Evolutionary conservation across 2,113 vertebrate species (phyloP).

Genomic region (Grammomys dolichurus): DNA sequence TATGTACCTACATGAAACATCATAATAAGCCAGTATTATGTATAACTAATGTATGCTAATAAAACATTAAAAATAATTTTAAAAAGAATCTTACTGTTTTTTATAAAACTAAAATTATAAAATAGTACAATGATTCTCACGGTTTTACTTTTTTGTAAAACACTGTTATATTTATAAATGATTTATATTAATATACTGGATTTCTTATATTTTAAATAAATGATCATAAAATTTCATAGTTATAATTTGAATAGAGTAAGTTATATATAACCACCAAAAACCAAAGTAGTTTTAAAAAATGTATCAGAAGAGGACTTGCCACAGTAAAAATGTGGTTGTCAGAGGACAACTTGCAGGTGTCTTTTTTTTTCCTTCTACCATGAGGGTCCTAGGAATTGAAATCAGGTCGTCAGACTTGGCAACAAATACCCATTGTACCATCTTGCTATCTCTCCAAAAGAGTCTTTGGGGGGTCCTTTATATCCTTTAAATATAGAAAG

Average conservation of each 20-base stretch:
- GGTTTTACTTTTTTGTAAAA: slow-evolving; percentile 62
- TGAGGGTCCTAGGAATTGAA: not conserved
- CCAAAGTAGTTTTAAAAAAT: not conserved
- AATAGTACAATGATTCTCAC: slow-evolving; percentile 5
- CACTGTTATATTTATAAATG: slow-evolving; percentile 41
- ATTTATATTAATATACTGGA: slow-evolving; percentile 11
- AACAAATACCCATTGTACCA: no score
- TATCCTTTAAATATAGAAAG: slow-evolving; percentile 41
- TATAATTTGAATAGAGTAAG: slow-evolving; percentile 11
- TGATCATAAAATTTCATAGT: slow-evolving; percentile 8
- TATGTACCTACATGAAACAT: not conserved
- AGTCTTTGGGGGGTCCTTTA: not conserved
- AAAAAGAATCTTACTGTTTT: not conserved
- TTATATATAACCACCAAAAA: not conserved
- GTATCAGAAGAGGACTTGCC: not conserved
- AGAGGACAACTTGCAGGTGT: not conserved
- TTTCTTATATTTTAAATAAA: slow-evolving; percentile 29
- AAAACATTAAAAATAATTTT: no score
- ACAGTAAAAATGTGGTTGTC: not conserved
- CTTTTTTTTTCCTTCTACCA: not conserved
- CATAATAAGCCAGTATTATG: not conserved
- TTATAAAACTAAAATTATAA: slow-evolving; percentile 12
- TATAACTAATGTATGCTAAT: not conserved
- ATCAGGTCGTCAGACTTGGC: no score
- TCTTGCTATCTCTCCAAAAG: not conserved